These are phyloP conservation scores for Sebastes iracundus DNA, from an alignment of 2,797 vertebrate genomes.

Conservation along the genomic window DNA sequence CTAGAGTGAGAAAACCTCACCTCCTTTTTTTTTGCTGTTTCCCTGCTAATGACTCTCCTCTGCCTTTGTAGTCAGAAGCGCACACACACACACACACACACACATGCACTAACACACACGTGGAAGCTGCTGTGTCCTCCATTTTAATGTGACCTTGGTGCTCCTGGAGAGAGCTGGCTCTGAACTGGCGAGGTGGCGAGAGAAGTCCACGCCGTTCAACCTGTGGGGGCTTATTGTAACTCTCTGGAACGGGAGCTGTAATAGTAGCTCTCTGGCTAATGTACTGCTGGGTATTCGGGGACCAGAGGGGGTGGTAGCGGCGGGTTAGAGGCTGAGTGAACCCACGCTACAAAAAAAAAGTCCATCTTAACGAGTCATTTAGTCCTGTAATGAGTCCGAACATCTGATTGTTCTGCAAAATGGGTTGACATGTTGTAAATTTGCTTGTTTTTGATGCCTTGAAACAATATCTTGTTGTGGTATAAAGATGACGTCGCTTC, in stretches of 20 bases:
- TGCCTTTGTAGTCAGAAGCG: slow-evolving; percentile 45
- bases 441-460: background rate
- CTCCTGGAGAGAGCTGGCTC: slow-evolving; percentile 62
- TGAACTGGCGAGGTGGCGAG: slow-evolving; percentile 53
- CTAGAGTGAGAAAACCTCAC: slow-evolving; percentile 15
- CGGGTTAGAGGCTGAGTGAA: slow-evolving; percentile 27
- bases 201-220: slow-evolving; percentile 63
- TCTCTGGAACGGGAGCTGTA: slow-evolving; percentile 55
- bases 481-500: background rate
- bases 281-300: slow-evolving; percentile 72
- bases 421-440: background rate
- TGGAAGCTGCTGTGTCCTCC: slow-evolving; percentile 56
- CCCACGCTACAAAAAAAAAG: slow-evolving; percentile 18
- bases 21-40: slow-evolving; percentile 36
- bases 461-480: background rate
- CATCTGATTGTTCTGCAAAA: slow-evolving; percentile 21
- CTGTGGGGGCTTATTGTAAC: slow-evolving; percentile 66
- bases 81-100: background rate
- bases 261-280: slow-evolving; percentile 73
- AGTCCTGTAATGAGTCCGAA: slow-evolving; percentile 27
- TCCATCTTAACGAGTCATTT: slow-evolving; percentile 39
- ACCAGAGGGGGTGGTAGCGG: slow-evolving; percentile 46
- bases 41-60: slow-evolving; percentile 47
- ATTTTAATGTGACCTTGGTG: slow-evolving; percentile 74
- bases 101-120: background rate